These are phyloP conservation scores for Sarcophaga subvicina DNA, from an alignment of 2,888 invertebrate genomes.

Conservation along the genomic window DNA sequence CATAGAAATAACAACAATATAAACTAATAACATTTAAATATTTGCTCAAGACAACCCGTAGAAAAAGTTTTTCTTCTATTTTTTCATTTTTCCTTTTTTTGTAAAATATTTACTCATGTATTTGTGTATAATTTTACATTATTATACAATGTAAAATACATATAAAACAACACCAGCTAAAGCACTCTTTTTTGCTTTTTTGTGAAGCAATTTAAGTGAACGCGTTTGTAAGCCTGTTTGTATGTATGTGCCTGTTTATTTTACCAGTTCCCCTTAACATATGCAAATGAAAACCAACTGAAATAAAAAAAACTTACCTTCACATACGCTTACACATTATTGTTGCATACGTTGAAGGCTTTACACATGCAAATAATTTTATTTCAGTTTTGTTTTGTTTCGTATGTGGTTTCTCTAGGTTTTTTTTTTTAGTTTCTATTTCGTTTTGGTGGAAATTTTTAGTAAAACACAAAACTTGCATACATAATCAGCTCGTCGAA, in stretches of 20 bases:
- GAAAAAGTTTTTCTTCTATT: not conserved
- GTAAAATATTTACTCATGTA: not conserved
- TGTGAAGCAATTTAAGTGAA: not conserved
- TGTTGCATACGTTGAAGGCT: conserved; percentile 64
- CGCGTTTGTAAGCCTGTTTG: not conserved
- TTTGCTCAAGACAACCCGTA: conserved; percentile 35
- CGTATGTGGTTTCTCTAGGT: not conserved
- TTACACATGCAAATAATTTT: conserved; percentile 55
- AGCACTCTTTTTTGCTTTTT: not conserved
- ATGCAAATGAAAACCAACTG: conserved; percentile 48
- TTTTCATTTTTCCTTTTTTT: not conserved
- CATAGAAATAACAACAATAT: not conserved
- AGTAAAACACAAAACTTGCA: conserved; percentile 51
- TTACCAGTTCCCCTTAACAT: conserved; percentile 20
- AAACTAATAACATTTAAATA: conserved; percentile 33
- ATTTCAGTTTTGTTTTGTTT: not conserved
- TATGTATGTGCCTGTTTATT: not conserved
- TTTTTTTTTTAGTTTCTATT: not conserved
- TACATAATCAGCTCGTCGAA: conserved; percentile 50
- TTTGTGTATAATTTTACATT: conserved; percentile 24
- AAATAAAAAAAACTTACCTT: conserved; percentile 33
- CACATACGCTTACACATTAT: conserved; percentile 43
- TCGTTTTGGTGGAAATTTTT: not conserved
- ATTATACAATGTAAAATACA: conserved; percentile 9
- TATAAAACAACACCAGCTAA: conserved; percentile 16